Base-by-base conservation (phyloP, 2,113 vertebrate species). In the Passer domesticus region DNA sequence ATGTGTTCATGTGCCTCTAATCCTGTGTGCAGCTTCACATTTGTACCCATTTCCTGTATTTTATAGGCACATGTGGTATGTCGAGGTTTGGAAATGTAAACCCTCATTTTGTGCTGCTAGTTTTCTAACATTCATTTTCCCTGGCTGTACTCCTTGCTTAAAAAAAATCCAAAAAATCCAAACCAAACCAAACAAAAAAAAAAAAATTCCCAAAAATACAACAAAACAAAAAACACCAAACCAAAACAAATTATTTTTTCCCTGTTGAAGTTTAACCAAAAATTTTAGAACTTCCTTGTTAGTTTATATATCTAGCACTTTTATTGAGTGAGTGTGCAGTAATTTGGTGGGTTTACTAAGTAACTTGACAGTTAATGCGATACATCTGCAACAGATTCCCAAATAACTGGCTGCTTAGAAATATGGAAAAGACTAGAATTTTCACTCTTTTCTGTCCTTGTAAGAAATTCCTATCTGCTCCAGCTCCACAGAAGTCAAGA, bases 1-100 rank as follows among this genome's bases (percentile, higher is more conserved):
- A 95, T 93, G 94, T 96, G 93, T 96, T 94, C 93, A 97, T 96
- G 88, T 95, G 95, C 95, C 94, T 96, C 95, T 96, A 95, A 97
- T 96, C 95, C 93, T 94, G 86, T 92, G 86, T 96, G 94, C 85
- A 96, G 93, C 94, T 96, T 97, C 95, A 89, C 93, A 95, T 96
- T 97, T 97, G 95, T 96, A 96, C 95, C 94, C 93, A 96, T 96
- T 96, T 97, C 94, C 94, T 97, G 95, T 93, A 93, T 97, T 97
- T 97, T 96, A 96, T 95, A 95, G 95, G 94, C 94, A 96, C 94
- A 96, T 96, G 93, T 96, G 95, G 96, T 96, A 95, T 88, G 90
- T 89, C 18, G 58, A 97, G 90, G 88, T 86, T 96, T 97, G 88
- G 90, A 96, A 94, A 92, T 53, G 69, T 89, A 93, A 95, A 80